A percentile compares a stretch with the other conserved stretches of the same genome.
Conservation (phyloP, 2,888 invertebrate genomes). For the Agrotis puta region DNA sequence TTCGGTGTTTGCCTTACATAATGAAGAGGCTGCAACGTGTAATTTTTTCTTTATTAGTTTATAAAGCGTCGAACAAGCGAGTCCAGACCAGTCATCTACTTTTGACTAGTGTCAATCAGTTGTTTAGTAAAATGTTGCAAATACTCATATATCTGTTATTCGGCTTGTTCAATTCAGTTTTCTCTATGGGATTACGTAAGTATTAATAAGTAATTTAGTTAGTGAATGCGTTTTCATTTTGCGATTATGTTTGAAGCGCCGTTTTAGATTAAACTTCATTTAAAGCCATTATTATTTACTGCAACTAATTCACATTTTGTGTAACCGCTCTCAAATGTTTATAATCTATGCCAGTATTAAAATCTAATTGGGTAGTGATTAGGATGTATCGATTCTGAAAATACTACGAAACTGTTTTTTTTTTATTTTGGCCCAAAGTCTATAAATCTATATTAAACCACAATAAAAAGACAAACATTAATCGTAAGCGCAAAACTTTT, state of each 20-base stretch:
- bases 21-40: constrained; percentile 74
- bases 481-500: no score
- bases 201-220: constrained; percentile 65
- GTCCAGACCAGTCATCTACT: constrained; percentile 64
- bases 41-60: constrained; percentile 77
- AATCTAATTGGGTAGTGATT: background rate
- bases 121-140: constrained; percentile 66
- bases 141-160: constrained; percentile 63
- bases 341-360: background rate
- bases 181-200: constrained; percentile 77
- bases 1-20: constrained; percentile 69
- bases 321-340: background rate
- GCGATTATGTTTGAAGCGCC: background rate
- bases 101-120: constrained; percentile 64
- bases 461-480: no score
- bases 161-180: constrained; percentile 63
- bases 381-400: background rate
- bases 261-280: constrained; percentile 4
- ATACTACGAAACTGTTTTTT: no score
- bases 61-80: constrained; percentile 72
- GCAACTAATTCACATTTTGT: constrained; percentile 3
- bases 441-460: no score
- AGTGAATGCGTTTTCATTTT: constrained; percentile 8
- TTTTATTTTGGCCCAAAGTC: no score
- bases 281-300: background rate